A percentile compares a stretch with the other conserved stretches of the same genome.
Evolutionary conservation across 1,140 invertebrate genomes (phyloP).

Genomic region (Semibalanus balanoides): DNA sequence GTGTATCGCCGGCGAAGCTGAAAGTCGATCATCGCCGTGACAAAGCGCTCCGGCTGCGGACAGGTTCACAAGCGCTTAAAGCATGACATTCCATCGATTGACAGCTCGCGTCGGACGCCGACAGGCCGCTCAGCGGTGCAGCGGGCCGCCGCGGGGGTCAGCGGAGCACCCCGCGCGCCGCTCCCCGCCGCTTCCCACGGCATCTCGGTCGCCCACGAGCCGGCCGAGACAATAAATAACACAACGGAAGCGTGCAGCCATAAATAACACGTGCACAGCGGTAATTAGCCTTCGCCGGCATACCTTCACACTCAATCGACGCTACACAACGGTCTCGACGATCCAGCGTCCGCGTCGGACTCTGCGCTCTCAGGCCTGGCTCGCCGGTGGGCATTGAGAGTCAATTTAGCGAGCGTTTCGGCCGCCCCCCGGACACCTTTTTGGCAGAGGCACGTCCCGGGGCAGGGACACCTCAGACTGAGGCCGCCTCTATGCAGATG

Average conservation of each 20-base stretch:
- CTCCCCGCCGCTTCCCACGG: background rate
- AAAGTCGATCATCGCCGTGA: no score
- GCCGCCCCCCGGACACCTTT: background rate
- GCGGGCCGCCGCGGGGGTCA: no score
- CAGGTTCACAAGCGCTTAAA: background rate
- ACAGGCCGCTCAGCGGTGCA: no score
- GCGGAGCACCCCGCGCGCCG: no score
- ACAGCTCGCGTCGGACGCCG: background rate
- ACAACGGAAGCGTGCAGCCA: background rate
- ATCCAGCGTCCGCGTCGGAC: background rate
- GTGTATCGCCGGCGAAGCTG: no score
- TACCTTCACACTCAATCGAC: conserved; percentile 10
- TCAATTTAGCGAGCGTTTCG: background rate
- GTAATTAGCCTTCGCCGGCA: conserved; percentile 7
- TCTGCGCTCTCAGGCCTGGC: background rate
- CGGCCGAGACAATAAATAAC: background rate
- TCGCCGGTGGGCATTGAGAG: background rate
- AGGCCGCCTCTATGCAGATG: conserved; percentile 5
- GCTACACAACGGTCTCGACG: conserved; percentile 7
- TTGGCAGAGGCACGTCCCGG: background rate
- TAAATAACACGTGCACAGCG: background rate
- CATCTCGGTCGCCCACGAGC: background rate
- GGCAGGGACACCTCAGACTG: background rate
- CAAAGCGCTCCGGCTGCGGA: no score
- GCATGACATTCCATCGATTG: background rate